A percentile compares a stretch with the other conserved stretches of the same genome.
Evolutionary conservation across 2,797 vertebrate species (phyloP).

Genomic region (Hoplostethus mediterraneus): DNA sequence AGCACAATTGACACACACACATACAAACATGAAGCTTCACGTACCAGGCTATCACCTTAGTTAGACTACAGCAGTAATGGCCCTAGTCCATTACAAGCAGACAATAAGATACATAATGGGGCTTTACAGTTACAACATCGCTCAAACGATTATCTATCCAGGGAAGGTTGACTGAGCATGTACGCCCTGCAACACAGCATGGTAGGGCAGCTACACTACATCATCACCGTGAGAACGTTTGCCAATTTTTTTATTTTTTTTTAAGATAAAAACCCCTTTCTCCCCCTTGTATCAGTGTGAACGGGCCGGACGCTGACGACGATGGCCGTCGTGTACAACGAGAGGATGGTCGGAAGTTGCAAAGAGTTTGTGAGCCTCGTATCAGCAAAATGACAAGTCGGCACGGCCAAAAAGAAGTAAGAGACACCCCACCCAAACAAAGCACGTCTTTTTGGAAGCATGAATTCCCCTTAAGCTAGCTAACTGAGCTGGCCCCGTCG

Average conservation of each 20-base stretch:
- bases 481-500: slow-evolving; percentile 22
- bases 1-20: slow-evolving; percentile 14
- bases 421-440: neutral
- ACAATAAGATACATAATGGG: neutral
- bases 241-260: too few relatives aligned
- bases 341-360: too few relatives aligned
- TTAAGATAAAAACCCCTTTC: too few relatives aligned
- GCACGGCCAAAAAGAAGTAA: neutral
- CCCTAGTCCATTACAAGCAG: slow-evolving; percentile 11
- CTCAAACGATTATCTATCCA: too few relatives aligned
- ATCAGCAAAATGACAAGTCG: neutral
- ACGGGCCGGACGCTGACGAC: too few relatives aligned
- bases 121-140: too few relatives aligned
- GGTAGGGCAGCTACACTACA: too few relatives aligned
- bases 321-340: too few relatives aligned
- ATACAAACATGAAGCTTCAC: slow-evolving; percentile 16
- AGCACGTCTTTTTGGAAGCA: slow-evolving; percentile 1
- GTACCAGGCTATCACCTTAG: neutral
- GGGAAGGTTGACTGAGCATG: too few relatives aligned
- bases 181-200: too few relatives aligned
- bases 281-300: too few relatives aligned
- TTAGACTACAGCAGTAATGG: neutral
- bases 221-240: too few relatives aligned
- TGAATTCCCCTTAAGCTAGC: slow-evolving; percentile 22
- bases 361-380: neutral